These are phyloP conservation scores for Smithornis capensis DNA, from an alignment of 2,113 vertebrate genomes.

Conservation along the genomic window DNA sequence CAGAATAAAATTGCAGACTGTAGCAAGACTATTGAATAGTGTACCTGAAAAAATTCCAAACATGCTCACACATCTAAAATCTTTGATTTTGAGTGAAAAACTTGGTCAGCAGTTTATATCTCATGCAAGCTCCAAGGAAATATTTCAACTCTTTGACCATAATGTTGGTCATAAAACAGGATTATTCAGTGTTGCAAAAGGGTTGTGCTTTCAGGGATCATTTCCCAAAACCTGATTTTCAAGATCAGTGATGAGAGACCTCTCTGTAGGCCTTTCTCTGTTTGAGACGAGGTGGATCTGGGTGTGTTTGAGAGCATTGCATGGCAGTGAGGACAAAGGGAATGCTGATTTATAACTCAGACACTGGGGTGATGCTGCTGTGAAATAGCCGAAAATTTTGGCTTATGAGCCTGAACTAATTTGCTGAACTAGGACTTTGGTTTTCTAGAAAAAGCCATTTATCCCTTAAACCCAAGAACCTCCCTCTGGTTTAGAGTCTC, in stretches of 20 bases:
- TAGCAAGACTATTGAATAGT: neutral
- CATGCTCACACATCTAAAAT: neutral
- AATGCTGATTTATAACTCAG: neutral
- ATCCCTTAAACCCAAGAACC: neutral
- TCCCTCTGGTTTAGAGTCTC: neutral
- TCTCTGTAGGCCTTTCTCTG: neutral
- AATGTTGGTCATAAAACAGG: neutral
- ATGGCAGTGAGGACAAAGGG: neutral
- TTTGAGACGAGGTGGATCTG: neutral
- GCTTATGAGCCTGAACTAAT: conserved; percentile 7
- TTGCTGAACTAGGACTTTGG: conserved; percentile 5
- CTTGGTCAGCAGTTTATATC: neutral
- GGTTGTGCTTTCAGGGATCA: neutral
- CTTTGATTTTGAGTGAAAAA: neutral
- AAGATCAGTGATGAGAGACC: neutral
- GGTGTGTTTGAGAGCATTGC: neutral
- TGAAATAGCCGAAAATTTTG: neutral
- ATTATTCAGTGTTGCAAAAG: neutral
- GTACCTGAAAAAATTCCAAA: neutral
- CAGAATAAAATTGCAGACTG: neutral
- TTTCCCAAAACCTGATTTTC: neutral
- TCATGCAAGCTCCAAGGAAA: neutral
- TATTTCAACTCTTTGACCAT: neutral
- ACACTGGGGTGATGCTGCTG: neutral
- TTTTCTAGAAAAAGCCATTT: neutral